Evolutionary conservation across 2,113 vertebrate species (phyloP).

Genomic region (Scomber scombrus): DNA sequence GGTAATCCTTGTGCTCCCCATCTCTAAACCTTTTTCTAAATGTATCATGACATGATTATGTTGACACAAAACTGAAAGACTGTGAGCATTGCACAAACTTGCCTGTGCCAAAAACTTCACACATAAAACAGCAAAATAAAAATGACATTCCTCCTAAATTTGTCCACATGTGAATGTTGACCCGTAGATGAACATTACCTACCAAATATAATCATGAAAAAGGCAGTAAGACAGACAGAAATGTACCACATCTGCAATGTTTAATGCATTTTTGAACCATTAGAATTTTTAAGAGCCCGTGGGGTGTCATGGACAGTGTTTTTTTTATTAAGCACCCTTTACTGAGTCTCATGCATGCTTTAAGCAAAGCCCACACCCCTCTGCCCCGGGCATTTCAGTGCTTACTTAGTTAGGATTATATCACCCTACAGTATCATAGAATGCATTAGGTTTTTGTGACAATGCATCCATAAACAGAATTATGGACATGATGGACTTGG

Average conservation of each 20-base stretch:
- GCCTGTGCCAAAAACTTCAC: neutral
- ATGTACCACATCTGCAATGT: neutral
- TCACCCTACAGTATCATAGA: too few relatives aligned
- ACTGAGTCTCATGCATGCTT: too few relatives aligned
- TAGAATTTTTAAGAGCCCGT: too few relatives aligned
- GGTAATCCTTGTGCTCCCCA: conserved; percentile 77
- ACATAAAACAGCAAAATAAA: neutral
- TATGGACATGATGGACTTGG: too few relatives aligned
- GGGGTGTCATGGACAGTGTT: too few relatives aligned
- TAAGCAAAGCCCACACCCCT: too few relatives aligned
- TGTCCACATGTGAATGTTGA: neutral
- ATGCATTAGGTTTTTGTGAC: too few relatives aligned
- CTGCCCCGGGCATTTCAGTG: too few relatives aligned
- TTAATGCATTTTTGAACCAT: neutral
- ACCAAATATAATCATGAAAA: neutral
- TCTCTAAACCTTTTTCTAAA: neutral
- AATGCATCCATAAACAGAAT: too few relatives aligned
- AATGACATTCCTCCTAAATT: neutral
- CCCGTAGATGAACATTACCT: neutral
- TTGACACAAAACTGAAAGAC: neutral
- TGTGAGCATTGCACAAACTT: neutral
- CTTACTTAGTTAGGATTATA: too few relatives aligned
- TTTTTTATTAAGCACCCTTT: too few relatives aligned
- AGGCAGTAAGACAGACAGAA: neutral
- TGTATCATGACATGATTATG: neutral